phyloP scores from a whole-genome alignment of 2,797 vertebrate genomes.

The Tapirus indicus region DNA sequence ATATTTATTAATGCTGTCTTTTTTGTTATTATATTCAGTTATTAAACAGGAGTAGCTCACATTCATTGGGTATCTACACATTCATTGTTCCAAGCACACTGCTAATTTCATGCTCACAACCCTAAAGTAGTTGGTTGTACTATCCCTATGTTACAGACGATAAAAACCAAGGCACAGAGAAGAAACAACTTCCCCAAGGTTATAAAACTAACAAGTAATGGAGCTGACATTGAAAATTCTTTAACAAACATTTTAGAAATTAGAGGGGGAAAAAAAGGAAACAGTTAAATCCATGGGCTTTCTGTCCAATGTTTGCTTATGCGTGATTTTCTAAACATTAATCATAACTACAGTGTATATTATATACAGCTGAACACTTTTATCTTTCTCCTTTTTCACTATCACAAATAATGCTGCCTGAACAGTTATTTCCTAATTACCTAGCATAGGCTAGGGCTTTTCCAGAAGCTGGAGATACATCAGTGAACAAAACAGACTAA shows the following conservation, averaged over 20 bases:
- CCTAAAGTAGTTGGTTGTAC: not conserved
- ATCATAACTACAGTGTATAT: not conserved
- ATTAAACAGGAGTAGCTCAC: not conserved
- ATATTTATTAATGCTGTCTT: not conserved
- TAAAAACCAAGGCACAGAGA: not conserved
- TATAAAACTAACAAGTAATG: not conserved
- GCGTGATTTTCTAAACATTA: not conserved
- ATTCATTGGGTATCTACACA: not conserved
- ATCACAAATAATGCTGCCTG: not conserved
- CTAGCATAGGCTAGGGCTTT: not conserved
- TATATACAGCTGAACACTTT: not conserved
- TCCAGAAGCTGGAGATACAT: not conserved
- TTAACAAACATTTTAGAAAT: not conserved
- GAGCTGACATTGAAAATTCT: not conserved
- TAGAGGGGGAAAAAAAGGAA: not conserved
- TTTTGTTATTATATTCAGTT: not conserved
- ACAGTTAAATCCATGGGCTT: not conserved
- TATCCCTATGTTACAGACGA: not conserved
- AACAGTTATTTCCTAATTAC: not conserved
- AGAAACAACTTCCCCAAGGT: not conserved
- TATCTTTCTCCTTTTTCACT: constrained; percentile 2
- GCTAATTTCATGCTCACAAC: not conserved
- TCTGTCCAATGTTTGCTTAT: not conserved
- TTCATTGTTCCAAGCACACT: not conserved
- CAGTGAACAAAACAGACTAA: not conserved